Evolutionary conservation across 2,113 vertebrate genomes (phyloP).

Genomic region (Spea bombifrons): DNA sequence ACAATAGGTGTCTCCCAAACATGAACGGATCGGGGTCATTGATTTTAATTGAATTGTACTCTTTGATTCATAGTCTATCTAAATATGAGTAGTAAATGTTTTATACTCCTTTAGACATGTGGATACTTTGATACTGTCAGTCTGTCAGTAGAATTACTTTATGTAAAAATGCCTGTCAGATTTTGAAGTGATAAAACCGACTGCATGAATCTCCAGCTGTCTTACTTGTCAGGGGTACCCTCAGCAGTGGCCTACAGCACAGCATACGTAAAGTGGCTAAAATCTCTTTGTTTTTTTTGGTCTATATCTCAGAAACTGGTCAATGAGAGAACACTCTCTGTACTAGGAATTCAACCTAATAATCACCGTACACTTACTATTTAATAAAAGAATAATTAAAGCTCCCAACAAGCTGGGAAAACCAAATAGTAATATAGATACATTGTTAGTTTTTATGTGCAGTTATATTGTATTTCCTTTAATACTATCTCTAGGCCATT

Average conservation of each 20-base stretch:
- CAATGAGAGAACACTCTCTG: background rate
- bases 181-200: constrained; percentile 34
- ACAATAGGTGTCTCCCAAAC: background rate
- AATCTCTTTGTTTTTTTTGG: constrained; percentile 17
- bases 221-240: constrained; percentile 26
- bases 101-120: constrained; percentile 16
- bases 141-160: constrained; percentile 33
- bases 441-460: too few relatives aligned
- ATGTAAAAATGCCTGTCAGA: constrained; percentile 32
- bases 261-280: constrained; percentile 8
- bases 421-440: too few relatives aligned
- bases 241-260: constrained; percentile 17
- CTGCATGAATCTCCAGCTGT: constrained; percentile 29
- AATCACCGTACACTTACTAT: background rate
- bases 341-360: background rate
- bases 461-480: too few relatives aligned
- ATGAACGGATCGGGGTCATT: constrained; percentile 6
- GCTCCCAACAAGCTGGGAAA: background rate
- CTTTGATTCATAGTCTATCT: constrained; percentile 12
- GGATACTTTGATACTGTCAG: constrained; percentile 25
- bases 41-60: constrained; percentile 25
- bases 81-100: constrained; percentile 15
- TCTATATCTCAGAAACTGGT: background rate
- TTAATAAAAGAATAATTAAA: background rate
- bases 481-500: too few relatives aligned